Evolutionary conservation across 2,888 invertebrate genomes (phyloP).

Genomic region (Therioaphis trifolii): DNA sequence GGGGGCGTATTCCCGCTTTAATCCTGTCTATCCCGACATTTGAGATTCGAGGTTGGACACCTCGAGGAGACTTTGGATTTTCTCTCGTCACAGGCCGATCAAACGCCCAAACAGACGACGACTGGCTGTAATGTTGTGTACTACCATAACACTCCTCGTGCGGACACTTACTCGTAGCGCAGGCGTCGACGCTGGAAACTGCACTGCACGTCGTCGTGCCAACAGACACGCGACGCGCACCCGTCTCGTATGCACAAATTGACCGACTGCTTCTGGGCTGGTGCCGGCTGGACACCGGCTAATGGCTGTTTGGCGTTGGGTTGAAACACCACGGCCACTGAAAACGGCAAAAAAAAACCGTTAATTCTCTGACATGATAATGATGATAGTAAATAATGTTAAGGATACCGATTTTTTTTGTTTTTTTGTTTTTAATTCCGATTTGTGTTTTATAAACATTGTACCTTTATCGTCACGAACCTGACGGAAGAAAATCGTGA

Average conservation of each 20-base stretch:
- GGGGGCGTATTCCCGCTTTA: too few species aligned
- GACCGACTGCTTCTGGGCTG: conserved; percentile 44
- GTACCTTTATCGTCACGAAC: too few species aligned
- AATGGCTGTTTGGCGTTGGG: conserved; percentile 60
- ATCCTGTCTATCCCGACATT: too few species aligned
- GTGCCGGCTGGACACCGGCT: conserved; percentile 45
- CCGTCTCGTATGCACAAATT: conserved; percentile 20
- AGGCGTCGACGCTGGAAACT: background rate
- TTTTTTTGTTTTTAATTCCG: too few species aligned
- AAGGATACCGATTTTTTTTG: too few species aligned
- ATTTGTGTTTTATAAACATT: too few species aligned
- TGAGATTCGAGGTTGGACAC: too few species aligned
- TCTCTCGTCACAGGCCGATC: too few species aligned
- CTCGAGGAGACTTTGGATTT: too few species aligned
- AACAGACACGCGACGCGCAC: background rate
- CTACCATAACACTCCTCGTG: too few species aligned
- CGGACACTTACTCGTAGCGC: conserved; percentile 39
- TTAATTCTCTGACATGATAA: background rate
- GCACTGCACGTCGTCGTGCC: conserved; percentile 2
- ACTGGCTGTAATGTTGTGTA: too few species aligned
- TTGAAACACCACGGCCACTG: conserved; percentile 62
- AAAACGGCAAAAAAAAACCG: background rate
- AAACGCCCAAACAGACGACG: too few species aligned
- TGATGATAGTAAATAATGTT: background rate
- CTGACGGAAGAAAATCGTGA: background rate